These are phyloP conservation scores for Drosophila ambigua DNA, from an alignment of 1,140 invertebrate species.

Conservation along the genomic window DNA sequence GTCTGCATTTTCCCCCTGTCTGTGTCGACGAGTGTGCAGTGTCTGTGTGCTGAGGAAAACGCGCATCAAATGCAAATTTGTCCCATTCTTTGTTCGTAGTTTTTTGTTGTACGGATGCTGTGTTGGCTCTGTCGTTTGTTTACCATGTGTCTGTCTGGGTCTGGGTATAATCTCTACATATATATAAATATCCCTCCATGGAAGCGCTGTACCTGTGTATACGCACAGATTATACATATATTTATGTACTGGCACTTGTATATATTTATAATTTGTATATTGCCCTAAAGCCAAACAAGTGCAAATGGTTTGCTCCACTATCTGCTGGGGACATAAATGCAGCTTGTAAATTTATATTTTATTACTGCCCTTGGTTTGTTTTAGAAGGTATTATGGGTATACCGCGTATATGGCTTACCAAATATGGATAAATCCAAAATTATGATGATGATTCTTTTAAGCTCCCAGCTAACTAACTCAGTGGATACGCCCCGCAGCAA, in stretches of 20 bases:
- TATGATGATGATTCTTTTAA: too few species aligned
- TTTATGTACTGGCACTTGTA: background rate
- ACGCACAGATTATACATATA: slow-evolving; percentile 17
- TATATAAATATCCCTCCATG: background rate
- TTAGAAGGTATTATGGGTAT: background rate
- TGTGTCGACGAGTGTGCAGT: slow-evolving; percentile 5
- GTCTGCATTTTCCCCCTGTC: slow-evolving; percentile 19
- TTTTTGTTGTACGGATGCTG: slow-evolving; percentile 25
- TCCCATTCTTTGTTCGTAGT: slow-evolving; percentile 18
- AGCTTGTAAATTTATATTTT: slow-evolving; percentile 11
- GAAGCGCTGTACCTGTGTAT: slow-evolving; percentile 20
- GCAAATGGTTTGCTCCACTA: slow-evolving; percentile 8
- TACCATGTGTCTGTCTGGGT: slow-evolving; percentile 43
- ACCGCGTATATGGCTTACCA: too few species aligned
- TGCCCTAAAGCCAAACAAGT: slow-evolving; percentile 26
- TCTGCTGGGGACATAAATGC: slow-evolving; percentile 6
- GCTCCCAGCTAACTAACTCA: too few species aligned
- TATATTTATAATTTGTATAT: slow-evolving; percentile 23
- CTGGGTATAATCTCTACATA: slow-evolving; percentile 38
- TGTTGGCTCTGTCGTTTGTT: slow-evolving; percentile 32
- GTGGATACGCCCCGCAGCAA: too few species aligned
- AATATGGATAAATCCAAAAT: too few species aligned
- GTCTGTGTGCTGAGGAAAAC: slow-evolving; percentile 33
- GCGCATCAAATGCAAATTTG: slow-evolving; percentile 70
- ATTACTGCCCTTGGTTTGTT: background rate